Base-by-base conservation (phyloP, 2,888 invertebrate genomes). In the Plebejus argus region DNA sequence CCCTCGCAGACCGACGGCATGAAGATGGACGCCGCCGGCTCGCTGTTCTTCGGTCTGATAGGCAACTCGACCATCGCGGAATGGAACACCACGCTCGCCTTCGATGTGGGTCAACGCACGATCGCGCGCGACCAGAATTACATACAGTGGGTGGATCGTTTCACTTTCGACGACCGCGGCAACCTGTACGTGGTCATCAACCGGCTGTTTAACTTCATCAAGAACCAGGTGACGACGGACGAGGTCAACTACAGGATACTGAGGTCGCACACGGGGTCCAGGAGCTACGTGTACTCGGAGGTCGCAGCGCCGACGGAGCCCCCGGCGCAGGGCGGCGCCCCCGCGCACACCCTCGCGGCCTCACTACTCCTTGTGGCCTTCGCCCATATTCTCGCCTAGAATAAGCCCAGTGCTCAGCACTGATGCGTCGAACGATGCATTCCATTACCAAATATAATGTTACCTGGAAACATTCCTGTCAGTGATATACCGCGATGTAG, bases 91-190 rank as follows among this genome's bases (percentile, higher is more conserved):
- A 94, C 93, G 39, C 87, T 91, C 35, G 91, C 95, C 70, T 95
- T 96, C 84, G 92, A 91, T 72, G 90, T 90, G 78, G 95, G 95
- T 33, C 96, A 96, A 86, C 94, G 95, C 70, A 94, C 96, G 39
- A 95, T 97, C 79, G 95, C 96, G 5, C 94, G 95, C 82, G 97
- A 97, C 86, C 93, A 95, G 71, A 94, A 94, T 78, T 95, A 95
- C 83, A 95, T 97, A 81, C 97, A 97, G 86, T 97, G 97, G 97
- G 95, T 96, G 0, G 96, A 96, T 84, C 95, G 96, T 4, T 96
- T 97, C 86, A 94, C 95, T 78, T 96, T 97, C 83, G 96, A 96
- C 84, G 94, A 94, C 79, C 88, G 90, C 76, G 96, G 96, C 45
- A 95, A 96, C 84, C 88, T 97, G 8, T 96, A 95, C 86, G 95